phyloP scores from a whole-genome alignment of 2,888 invertebrate species.

The Hipparchia semele region DNA sequence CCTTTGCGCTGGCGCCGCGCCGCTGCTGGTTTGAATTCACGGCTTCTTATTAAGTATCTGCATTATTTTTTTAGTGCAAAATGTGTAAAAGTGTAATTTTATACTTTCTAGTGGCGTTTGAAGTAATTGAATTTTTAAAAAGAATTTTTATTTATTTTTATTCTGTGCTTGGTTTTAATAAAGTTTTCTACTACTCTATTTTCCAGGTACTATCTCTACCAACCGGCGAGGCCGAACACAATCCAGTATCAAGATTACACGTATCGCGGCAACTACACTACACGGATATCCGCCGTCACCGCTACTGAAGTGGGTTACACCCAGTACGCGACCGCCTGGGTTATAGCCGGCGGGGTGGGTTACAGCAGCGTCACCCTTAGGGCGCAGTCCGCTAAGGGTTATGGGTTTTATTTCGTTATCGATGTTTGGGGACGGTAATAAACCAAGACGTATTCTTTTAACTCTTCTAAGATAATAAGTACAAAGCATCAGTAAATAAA shows the following conservation, averaged over 20 bases:
- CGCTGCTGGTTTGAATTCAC: no score
- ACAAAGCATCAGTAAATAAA: neutral
- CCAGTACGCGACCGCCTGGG: conserved; percentile 56
- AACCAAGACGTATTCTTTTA: no score
- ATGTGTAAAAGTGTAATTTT: no score
- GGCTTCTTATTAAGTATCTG: no score
- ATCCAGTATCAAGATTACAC: conserved; percentile 63
- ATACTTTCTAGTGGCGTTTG: no score
- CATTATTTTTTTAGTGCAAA: no score
- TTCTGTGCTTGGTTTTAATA: no score
- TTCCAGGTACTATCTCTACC: conserved; percentile 53
- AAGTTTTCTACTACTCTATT: neutral
- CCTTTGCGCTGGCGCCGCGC: no score
- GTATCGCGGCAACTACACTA: conserved; percentile 57
- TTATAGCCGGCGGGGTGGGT: conserved; percentile 53
- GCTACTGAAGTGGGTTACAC: conserved; percentile 60
- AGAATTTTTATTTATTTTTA: no score
- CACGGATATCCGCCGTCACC: conserved; percentile 55
- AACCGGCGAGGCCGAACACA: conserved; percentile 49
- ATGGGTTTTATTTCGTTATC: conserved; percentile 63
- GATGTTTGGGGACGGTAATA: conserved; percentile 60
- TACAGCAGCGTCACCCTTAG: conserved; percentile 57
- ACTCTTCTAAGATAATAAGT: neutral
- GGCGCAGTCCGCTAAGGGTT: conserved; percentile 56
- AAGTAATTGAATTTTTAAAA: no score